phyloP scores from a whole-genome alignment of 2,797 vertebrate species.

The Danionella dracula region DNA sequence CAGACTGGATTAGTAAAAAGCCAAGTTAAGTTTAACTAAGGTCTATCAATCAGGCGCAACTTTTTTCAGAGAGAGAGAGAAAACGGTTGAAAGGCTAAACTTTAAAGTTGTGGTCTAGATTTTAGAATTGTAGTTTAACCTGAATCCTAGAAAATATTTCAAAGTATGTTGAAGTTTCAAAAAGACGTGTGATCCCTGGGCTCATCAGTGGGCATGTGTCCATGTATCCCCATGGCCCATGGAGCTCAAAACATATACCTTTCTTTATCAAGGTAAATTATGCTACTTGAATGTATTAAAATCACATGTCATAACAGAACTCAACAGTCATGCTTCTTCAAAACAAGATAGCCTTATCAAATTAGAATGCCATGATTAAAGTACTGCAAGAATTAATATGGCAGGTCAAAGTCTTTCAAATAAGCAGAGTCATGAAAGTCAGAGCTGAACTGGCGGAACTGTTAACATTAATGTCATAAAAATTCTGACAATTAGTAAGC shows the following conservation, averaged over 20 bases:
- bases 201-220: too few species aligned
- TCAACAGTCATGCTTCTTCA: background rate
- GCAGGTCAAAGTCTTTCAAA: background rate
- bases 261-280: background rate
- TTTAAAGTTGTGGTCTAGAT: too few species aligned
- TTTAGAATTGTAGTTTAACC: too few species aligned
- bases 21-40: too few species aligned
- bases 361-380: background rate
- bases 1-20: too few species aligned
- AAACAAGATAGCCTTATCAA: background rate
- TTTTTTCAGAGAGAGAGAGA: too few species aligned
- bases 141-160: too few species aligned
- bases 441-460: background rate
- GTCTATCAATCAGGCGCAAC: too few species aligned
- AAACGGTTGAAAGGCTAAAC: too few species aligned
- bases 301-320: background rate
- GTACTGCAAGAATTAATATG: background rate
- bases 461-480: background rate
- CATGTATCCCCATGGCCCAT: too few species aligned
- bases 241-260: background rate
- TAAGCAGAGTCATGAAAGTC: background rate
- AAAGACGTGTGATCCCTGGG: too few species aligned
- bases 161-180: too few species aligned
- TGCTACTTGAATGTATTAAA: background rate
- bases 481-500: background rate